These are phyloP conservation scores for Drosophila eohydei DNA, from an alignment of 2,888 invertebrate species.

Conservation along the genomic window DNA sequence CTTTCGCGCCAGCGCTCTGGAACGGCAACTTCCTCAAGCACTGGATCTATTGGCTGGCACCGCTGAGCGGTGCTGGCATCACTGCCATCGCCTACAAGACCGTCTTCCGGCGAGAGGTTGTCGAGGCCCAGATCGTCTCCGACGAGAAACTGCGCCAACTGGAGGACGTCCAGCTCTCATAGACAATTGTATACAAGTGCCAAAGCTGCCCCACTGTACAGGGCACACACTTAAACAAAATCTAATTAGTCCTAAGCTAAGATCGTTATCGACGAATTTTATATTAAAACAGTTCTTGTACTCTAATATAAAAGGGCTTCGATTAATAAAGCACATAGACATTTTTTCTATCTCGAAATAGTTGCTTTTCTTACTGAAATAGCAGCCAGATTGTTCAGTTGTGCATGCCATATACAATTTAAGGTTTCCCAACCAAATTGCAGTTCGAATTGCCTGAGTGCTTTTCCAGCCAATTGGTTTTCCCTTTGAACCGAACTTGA, in stretches of 20 bases:
- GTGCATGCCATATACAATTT: too few relatives aligned
- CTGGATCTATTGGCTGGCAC: conserved; percentile 91
- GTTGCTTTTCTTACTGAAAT: not conserved
- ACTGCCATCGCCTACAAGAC: conserved; percentile 85
- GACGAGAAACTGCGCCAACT: conserved; percentile 78
- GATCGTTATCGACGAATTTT: conserved; percentile 54
- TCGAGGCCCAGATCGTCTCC: conserved; percentile 67
- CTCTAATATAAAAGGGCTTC: conserved; percentile 33
- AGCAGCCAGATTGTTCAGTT: not conserved
- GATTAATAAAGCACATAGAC: conserved; percentile 54
- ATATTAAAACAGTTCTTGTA: conserved; percentile 50
- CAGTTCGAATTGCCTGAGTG: too few relatives aligned
- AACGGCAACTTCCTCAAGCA: conserved; percentile 88
- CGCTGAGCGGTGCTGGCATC: conserved; percentile 85
- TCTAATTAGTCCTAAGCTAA: conserved; percentile 57
- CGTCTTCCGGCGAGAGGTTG: conserved; percentile 83
- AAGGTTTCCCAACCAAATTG: too few relatives aligned
- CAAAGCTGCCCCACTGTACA: conserved; percentile 11
- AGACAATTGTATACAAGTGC: conserved; percentile 38
- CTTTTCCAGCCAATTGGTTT: too few relatives aligned
- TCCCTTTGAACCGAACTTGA: not conserved
- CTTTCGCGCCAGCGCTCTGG: conserved; percentile 90
- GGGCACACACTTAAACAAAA: conserved; percentile 49
- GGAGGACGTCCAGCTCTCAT: conserved; percentile 83
- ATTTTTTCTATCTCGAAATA: conserved; percentile 34